These are phyloP conservation scores for Galerucella pusilla DNA, from an alignment of 2,888 invertebrate species.

Conservation along the genomic window DNA sequence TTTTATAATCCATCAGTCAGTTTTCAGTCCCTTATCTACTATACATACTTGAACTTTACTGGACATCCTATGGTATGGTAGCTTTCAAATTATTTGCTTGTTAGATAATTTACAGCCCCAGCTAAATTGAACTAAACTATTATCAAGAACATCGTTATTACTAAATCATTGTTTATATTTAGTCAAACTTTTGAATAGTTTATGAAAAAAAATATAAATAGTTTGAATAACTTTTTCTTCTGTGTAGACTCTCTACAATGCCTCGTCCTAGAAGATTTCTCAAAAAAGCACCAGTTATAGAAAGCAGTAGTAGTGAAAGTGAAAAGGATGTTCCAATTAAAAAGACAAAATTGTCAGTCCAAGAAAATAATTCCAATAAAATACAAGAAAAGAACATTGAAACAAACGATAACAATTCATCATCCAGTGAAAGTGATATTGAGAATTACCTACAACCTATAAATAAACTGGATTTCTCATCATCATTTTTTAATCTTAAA, in stretches of 20 bases:
- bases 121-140: no score
- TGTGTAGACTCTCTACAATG: constrained; percentile 21
- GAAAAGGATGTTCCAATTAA: constrained; percentile 46
- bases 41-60: no score
- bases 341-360: constrained; percentile 22
- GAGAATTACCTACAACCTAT: constrained; percentile 69
- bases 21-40: no score
- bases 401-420: constrained; percentile 49
- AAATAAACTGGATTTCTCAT: constrained; percentile 68
- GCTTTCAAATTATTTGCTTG: no score
- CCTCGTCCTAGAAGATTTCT: constrained; percentile 31
- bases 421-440: constrained; percentile 66
- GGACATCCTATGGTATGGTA: no score
- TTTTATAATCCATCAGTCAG: no score
- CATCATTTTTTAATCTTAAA: constrained; percentile 66
- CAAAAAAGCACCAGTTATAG: constrained; percentile 33
- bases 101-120: no score
- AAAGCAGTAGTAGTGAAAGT: constrained; percentile 47
- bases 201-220: no score
- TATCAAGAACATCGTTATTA: no score
- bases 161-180: no score
- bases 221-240: constrained; percentile 12
- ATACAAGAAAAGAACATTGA: not conserved
- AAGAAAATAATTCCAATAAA: not conserved
- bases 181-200: no score